Conservation (phyloP, 1,140 invertebrate species). For the silkworm (Bombyx mori) region DNA sequence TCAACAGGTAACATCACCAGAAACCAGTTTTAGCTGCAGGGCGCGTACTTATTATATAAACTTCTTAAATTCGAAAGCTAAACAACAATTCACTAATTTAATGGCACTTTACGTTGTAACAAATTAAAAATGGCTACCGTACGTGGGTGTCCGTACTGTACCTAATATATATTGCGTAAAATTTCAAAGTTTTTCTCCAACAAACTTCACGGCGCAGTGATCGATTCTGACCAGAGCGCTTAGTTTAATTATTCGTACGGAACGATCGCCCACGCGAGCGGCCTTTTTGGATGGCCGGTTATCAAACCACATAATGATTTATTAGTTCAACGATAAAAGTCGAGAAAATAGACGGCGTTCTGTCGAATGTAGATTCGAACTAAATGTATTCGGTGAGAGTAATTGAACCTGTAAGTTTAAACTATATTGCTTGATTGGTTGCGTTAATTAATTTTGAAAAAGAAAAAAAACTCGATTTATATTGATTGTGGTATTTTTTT, state of each 20-base stretch:
- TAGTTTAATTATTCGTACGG: slow-evolving; percentile 6
- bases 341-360: no score
- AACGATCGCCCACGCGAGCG: slow-evolving; percentile 6
- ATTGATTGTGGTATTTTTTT: no score
- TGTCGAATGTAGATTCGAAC: no score
- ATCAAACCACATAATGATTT: slow-evolving; percentile 5
- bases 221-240: slow-evolving; percentile 2
- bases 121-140: not conserved
- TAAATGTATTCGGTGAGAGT: no score
- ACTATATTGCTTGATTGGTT: no score
- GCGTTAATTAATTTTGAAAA: no score
- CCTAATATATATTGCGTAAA: slow-evolving; percentile 5
- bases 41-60: no score
- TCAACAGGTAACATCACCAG: no score
- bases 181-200: slow-evolving; percentile 5
- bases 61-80: not conserved
- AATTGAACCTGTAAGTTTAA: no score
- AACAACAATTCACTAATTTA: not conserved
- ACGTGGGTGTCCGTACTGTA: slow-evolving; percentile 2
- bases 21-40: no score
- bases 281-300: slow-evolving; percentile 7
- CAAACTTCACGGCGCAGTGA: slow-evolving; percentile 4
- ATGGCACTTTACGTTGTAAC: not conserved
- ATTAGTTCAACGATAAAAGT: slow-evolving; percentile 3
- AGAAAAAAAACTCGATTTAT: no score